These are phyloP conservation scores for Parochlus steinenii DNA, from an alignment of 2,888 invertebrate genomes.

Conservation along the genomic window DNA sequence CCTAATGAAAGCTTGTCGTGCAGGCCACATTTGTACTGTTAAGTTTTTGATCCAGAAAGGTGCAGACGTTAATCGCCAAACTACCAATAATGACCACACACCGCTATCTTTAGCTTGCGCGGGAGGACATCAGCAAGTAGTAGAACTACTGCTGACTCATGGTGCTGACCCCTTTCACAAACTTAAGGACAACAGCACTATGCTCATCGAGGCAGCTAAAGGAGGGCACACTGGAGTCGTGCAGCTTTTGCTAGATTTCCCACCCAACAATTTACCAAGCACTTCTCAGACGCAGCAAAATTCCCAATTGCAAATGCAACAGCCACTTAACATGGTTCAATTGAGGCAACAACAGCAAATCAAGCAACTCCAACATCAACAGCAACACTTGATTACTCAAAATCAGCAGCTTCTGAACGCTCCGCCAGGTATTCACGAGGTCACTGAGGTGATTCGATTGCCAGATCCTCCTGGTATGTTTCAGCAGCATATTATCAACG, in stretches of 20 bases:
- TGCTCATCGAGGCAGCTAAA: slow-evolving; percentile 96
- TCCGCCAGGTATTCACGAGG: slow-evolving; percentile 11
- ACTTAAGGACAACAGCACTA: slow-evolving; percentile 95
- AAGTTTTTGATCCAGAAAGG: slow-evolving; percentile 84
- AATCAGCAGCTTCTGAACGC: slow-evolving; percentile 8
- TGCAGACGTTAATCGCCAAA: slow-evolving; percentile 73
- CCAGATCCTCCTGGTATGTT: slow-evolving; percentile 11
- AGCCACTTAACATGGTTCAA: slow-evolving; percentile 22
- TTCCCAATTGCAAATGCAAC: slow-evolving; percentile 12
- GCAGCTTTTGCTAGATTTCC: slow-evolving; percentile 85
- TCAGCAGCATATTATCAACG: no score
- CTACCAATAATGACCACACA: slow-evolving; percentile 92
- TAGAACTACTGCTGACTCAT: slow-evolving; percentile 77
- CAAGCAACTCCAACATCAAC: slow-evolving; percentile 20
- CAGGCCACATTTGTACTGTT: slow-evolving; percentile 90
- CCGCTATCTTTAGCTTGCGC: slow-evolving; percentile 92
- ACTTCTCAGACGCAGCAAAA: slow-evolving; percentile 37
- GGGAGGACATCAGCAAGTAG: slow-evolving; percentile 87
- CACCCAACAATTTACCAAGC: no score
- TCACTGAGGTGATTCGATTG: slow-evolving; percentile 11
- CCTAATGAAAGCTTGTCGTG: slow-evolving; percentile 95
- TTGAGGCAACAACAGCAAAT: slow-evolving; percentile 22
- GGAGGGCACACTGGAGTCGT: slow-evolving; percentile 95
- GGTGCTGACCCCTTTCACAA: slow-evolving; percentile 93
- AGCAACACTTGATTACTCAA: slow-evolving; percentile 21